Evolutionary conservation across 1,140 invertebrate species (phyloP), one percentile per base, ranked within the genome.

Genomic region (Choristoneura fumiferana): DNA sequence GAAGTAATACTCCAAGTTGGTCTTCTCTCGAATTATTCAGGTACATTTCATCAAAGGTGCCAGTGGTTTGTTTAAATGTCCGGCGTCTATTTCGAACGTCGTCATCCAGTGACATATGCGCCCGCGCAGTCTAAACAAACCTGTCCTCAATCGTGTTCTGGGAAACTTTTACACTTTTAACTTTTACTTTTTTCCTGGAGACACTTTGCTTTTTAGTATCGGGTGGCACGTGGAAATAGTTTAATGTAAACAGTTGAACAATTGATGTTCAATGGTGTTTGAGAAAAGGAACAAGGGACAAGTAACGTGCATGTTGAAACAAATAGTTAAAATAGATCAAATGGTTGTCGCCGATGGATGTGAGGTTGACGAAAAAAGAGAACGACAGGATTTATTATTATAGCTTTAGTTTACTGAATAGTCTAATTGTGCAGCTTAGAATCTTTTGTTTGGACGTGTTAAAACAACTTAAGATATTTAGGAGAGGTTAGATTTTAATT

Each of bases 91-190:
- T 79, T 70, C 43, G 10, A 67, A 63, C 34, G 69, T 76, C 66
- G 65, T 61, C 39, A 58, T 56, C 45, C 63, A 79, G 75, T 84
- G 84, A 84, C 84, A 87, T 81, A 76, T 76, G 76, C 65, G 62
- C 49, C 33, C 62, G 67, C 63, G 55, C 65, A 74, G 70, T 69
- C 61, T 80, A 84, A 84, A 85, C 84, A 85, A 70, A 75, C 62
- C 73, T 76, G 84, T 62, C 78, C 84, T 70, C 72, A 62, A 71
- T 82, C 55, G 57, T 43, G 39, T 87, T 87, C 81, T 67, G 40
- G 65, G 84, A 86, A 87, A 78, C 73, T 84, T 84, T 85, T 81
- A 81, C 68, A 73, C 60, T 73, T 69, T 74, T 66, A 71, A 68
- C 76, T 74, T 77, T 63, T 59, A 63, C 58, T 65, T 64, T 69